phyloP scores from a whole-genome alignment of 2,888 invertebrate genomes.

The Clunio marinus region DNA sequence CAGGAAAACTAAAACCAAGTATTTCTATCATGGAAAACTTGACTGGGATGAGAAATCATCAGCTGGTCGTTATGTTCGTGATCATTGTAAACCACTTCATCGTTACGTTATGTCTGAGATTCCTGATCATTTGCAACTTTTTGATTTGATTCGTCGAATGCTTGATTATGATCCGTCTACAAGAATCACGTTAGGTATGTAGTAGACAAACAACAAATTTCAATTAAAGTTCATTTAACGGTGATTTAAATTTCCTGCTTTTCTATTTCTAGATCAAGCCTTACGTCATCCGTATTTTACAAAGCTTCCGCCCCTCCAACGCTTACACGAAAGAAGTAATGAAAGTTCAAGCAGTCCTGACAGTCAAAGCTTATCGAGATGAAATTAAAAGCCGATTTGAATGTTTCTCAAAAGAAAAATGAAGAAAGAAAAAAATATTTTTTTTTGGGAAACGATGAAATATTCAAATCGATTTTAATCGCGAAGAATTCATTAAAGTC shows the following conservation, averaged over 20 bases:
- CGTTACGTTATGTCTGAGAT: conserved; percentile 84
- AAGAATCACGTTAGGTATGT: conserved; percentile 69
- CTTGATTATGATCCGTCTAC: conserved; percentile 93
- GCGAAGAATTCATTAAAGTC: not conserved
- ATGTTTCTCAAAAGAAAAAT: not conserved
- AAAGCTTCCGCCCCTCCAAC: conserved; percentile 73
- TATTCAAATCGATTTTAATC: not conserved
- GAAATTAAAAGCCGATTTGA: conserved; percentile 45
- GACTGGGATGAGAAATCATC: conserved; percentile 98
- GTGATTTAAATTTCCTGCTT: not conserved
- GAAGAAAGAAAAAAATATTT: no score
- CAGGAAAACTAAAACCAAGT: conserved; percentile 93
- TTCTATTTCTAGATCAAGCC: conserved; percentile 61
- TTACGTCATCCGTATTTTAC: conserved; percentile 90
- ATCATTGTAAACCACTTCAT: conserved; percentile 96
- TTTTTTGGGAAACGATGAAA: no score
- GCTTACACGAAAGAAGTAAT: conserved; percentile 57
- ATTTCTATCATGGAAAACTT: conserved; percentile 95
- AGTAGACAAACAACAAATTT: not conserved
- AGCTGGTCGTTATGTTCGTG: conserved; percentile 94
- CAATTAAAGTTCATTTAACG: not conserved
- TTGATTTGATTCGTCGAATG: conserved; percentile 93
- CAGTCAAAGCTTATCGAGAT: conserved; percentile 55
- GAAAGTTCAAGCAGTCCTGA: conserved; percentile 53
- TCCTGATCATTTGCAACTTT: conserved; percentile 87